Conservation (phyloP, 1,140 invertebrate genomes). For the Drosophila watanabei region DNA sequence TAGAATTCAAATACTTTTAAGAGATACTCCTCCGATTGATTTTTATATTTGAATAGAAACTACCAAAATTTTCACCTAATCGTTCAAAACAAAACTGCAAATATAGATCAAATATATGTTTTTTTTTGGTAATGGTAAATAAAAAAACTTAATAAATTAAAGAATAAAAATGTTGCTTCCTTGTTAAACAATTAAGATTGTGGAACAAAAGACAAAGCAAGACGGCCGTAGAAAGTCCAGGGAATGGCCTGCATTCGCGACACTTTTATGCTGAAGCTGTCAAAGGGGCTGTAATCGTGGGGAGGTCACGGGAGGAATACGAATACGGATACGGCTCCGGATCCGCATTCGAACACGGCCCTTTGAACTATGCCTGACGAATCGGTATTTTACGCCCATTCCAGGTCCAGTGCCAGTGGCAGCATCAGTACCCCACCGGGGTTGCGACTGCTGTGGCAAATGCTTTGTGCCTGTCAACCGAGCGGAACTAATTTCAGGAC, state of each 20-base stretch:
- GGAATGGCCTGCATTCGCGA: too few species aligned
- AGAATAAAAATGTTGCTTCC: too few species aligned
- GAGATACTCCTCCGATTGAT: too few species aligned
- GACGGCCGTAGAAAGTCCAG: conserved; percentile 1
- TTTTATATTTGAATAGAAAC: too few species aligned
- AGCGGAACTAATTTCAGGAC: conserved; percentile 77
- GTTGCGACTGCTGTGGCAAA: conserved; percentile 54
- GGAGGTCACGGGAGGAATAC: conserved; percentile 17
- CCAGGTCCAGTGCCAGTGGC: neutral
- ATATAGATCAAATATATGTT: too few species aligned
- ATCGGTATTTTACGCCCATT: conserved; percentile 83
- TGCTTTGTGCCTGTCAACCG: conserved; percentile 80
- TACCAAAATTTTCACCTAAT: too few species aligned
- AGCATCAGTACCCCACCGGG: conserved; percentile 24
- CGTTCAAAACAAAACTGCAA: too few species aligned
- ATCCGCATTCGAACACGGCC: conserved; percentile 27
- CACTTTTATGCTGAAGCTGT: too few species aligned
- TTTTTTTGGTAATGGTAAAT: too few species aligned
- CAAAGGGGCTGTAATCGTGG: conserved; percentile 47
- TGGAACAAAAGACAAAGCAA: too few species aligned
- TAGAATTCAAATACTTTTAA: too few species aligned
- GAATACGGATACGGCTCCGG: conserved; percentile 9
- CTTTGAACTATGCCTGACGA: conserved; percentile 82
- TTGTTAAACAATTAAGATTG: neutral
- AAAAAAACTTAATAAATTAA: too few species aligned